Base-by-base conservation (phyloP, 2,797 vertebrate species). In the Furcifer pardalis region DNA sequence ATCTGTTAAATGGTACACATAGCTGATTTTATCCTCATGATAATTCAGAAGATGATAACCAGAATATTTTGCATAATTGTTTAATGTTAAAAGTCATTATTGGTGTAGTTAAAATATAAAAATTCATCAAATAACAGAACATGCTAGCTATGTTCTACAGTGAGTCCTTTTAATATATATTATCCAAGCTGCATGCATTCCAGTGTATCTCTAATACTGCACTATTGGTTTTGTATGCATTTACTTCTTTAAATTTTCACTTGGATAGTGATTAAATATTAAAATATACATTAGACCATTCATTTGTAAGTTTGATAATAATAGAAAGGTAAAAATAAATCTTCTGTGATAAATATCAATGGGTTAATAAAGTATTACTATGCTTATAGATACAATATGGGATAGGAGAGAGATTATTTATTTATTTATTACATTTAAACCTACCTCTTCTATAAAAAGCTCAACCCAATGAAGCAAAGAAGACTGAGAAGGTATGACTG, bases 191-290 rank as follows among this genome's bases (percentile, higher is more conserved):
- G 35, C 56, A 78, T 13, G 1, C 69, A 60, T 52, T 66, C n/a
- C 42, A 59, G 27, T 72, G 37, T 62, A 63, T 17, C 17, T 62
- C 42, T 68, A 71, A 79, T 77, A 60, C 60, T 62, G 52, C 21
- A 63, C 30, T 72, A 32, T 62, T 52, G 25, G 78, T 44, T 52
- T 23, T 65, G 19, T 56, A 56, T 56, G 59, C 32, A 37, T 83
- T 72, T 65, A 84, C 73, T 84, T 84, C 56, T 79, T 84, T 84
- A 56, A 72, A 19, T 62, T 68, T 79, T 32, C 62, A 66, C 68
- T 56, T 49, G 62, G n/a, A 84, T 37, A 63, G 42, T 69, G 32
- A 72, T 84, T 42, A 79, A 72, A 23, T 63, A 79, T 59, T 72
- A 72, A 68, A 68, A 78, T n/a, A 17, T 79, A 32, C 42, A 71